These are phyloP conservation scores for Autographa gamma DNA, from an alignment of 2,888 invertebrate species.

Conservation along the genomic window DNA sequence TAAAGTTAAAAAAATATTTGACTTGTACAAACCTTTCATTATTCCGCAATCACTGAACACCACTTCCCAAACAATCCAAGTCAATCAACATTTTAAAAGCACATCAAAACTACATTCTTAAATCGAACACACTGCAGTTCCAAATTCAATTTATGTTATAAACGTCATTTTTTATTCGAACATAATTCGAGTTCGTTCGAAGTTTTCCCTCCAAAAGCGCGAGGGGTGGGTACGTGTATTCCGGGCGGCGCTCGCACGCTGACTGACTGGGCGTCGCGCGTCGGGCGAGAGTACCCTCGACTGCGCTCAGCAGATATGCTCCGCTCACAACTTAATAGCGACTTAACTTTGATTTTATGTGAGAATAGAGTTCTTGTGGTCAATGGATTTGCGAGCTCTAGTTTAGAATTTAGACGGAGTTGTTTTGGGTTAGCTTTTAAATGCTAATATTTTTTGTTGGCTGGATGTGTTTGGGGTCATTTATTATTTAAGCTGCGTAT, in stretches of 20 bases:
- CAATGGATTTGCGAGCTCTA: constrained; percentile 54
- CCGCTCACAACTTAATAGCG: constrained; percentile 59
- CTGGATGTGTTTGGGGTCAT: background rate
- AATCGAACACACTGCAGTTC: constrained; percentile 66
- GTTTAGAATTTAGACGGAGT: constrained; percentile 48
- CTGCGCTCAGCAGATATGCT: constrained; percentile 51
- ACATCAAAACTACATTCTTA: constrained; percentile 60
- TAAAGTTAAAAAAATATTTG: background rate
- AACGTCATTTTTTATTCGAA: constrained; percentile 24
- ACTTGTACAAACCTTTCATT: constrained; percentile 75
- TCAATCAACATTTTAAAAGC: constrained; percentile 50
- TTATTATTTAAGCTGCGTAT: background rate
- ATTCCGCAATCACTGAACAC: constrained; percentile 63
- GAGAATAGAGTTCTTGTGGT: constrained; percentile 46
- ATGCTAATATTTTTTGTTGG: constrained; percentile 1
- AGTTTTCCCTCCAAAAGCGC: constrained; percentile 79
- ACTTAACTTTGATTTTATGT: constrained; percentile 70
- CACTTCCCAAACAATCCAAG: constrained; percentile 52
- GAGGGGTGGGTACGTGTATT: constrained; percentile 62
- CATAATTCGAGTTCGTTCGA: constrained; percentile 62
- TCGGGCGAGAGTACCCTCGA: constrained; percentile 42
- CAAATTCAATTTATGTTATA: constrained; percentile 41
- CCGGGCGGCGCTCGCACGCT: constrained; percentile 60
- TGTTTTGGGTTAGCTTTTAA: constrained; percentile 25
- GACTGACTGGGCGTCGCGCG: constrained; percentile 63